A percentile compares a stretch with the other conserved stretches of the same genome.
These are phyloP conservation scores for Bucco capensis DNA, from an alignment of 2,113 vertebrate species.

Conservation along the genomic window DNA sequence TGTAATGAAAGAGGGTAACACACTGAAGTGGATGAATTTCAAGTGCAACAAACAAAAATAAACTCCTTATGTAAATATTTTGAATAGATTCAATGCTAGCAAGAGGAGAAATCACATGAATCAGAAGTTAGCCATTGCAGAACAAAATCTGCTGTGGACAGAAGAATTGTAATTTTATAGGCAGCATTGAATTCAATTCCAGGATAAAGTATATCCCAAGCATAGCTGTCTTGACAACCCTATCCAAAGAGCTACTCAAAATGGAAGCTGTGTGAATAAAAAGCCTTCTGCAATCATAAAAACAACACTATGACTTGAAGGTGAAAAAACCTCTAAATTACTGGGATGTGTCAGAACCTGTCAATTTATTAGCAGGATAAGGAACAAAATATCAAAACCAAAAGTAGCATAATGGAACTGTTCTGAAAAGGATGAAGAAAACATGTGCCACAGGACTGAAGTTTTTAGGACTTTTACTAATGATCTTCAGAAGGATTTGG, in stretches of 20 bases:
- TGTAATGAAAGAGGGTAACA: neutral
- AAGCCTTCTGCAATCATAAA: conserved; percentile 45
- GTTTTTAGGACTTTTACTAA: neutral
- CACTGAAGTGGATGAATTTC: neutral
- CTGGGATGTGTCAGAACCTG: conserved; percentile 25
- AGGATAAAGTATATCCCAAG: conserved; percentile 20
- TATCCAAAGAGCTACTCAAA: conserved; percentile 39
- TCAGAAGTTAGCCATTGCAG: neutral
- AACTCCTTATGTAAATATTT: neutral
- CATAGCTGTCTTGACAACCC: conserved; percentile 38
- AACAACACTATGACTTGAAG: neutral
- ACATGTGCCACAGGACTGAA: neutral
- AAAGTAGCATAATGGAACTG: neutral
- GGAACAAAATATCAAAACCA: conserved; percentile 14
- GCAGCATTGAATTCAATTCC: conserved; percentile 14
- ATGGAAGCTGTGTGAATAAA: conserved; percentile 32
- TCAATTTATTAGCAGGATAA: conserved; percentile 54
- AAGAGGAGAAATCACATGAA: neutral
- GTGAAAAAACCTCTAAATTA: conserved; percentile 50
- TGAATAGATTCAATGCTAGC: neutral
- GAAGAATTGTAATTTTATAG: neutral
- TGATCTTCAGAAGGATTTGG: neutral
- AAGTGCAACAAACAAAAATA: neutral
- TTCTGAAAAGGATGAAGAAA: neutral
- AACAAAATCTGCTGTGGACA: neutral